Percentiles rank a stretch among this genome's conserved stretches.
phyloP scores from a whole-genome alignment of 2,888 invertebrate species.

The Limnephilus auricula region DNA sequence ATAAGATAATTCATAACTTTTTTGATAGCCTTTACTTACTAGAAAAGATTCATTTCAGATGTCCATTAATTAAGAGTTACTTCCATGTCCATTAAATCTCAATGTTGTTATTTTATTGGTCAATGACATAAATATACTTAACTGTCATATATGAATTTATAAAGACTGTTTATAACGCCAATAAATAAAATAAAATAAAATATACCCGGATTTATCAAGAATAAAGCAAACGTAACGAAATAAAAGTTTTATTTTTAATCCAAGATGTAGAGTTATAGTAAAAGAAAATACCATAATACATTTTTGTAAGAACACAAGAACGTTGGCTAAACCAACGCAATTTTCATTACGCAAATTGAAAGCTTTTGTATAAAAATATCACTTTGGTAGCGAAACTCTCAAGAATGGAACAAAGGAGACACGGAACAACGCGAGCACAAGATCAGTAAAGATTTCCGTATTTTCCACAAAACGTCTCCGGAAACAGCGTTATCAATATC shows the following conservation, averaged over 20 bases:
- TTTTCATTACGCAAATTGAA: not conserved
- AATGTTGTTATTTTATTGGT: no score
- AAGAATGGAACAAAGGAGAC: not conserved
- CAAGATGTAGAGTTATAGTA: not conserved
- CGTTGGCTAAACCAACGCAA: not conserved
- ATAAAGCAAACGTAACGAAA: no score
- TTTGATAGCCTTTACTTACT: no score
- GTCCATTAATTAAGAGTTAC: no score
- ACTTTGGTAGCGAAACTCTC: not conserved
- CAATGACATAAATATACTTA: no score
- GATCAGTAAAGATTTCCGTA: not conserved
- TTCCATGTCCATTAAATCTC: no score
- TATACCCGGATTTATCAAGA: no score
- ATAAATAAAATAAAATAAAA: no score
- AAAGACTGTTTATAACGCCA: no score
- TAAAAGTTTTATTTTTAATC: not conserved
- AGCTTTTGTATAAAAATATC: not conserved
- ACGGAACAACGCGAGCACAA: not conserved
- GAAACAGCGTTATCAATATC: slow-evolving; percentile 52
- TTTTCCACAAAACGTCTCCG: not conserved
- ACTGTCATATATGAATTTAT: no score
- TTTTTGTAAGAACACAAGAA: not conserved
- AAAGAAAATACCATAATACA: not conserved
- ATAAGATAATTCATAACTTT: no score
- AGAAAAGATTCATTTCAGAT: no score